Conservation (phyloP, 30 jellyfish, hydroid and myxozoan genomes). For the Aurelia sp. region DNA sequence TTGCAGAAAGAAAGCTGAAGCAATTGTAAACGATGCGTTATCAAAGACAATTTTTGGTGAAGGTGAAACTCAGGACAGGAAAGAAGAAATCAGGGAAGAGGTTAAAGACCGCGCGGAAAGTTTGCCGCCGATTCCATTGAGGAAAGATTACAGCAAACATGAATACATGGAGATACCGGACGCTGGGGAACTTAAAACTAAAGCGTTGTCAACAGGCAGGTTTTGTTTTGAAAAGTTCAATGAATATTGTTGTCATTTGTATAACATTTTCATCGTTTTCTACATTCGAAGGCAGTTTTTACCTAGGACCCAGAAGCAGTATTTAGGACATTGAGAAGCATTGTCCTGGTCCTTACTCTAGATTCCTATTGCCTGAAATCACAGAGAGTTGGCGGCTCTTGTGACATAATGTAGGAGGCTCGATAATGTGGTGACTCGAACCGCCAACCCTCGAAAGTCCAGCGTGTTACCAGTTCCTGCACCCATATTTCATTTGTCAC, state of each 20-base stretch:
- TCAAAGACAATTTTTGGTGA: conserved; percentile 79
- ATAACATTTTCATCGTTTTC: background rate
- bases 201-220: conserved; percentile 65
- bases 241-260: background rate
- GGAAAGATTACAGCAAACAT: conserved; percentile 21
- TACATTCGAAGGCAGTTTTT: too few species aligned
- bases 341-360: too few species aligned
- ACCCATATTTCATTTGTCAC: too few species aligned
- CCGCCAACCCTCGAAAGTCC: background rate
- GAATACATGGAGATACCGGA: conserved; percentile 57
- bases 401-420: background rate
- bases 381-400: too few species aligned
- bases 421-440: background rate
- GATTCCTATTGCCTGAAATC: too few species aligned
- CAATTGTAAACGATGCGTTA: conserved; percentile 55
- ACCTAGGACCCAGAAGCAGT: too few species aligned
- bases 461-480: too few species aligned
- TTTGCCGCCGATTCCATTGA: conserved; percentile 27
- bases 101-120: conserved; percentile 63
- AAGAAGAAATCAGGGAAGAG: conserved; percentile 15
- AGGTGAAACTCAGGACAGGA: background rate
- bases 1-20: conserved; percentile 65
- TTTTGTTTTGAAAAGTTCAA: background rate
- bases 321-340: too few species aligned
- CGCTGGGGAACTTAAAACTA: conserved; percentile 28